Base-by-base conservation (phyloP, 2,888 invertebrate species). In the Empis livida region DNA sequence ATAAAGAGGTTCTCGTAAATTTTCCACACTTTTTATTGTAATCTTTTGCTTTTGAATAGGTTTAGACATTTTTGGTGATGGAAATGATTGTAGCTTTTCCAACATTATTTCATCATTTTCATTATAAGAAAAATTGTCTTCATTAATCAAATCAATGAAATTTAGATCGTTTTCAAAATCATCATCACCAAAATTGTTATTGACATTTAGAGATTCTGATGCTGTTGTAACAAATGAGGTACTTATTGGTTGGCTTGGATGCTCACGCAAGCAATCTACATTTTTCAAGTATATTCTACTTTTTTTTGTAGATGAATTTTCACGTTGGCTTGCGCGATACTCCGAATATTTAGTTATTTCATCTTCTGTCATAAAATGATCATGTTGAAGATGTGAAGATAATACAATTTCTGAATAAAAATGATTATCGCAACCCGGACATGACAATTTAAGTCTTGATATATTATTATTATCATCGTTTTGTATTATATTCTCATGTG, bases 401-500 rank as follows among this genome's bases (percentile, higher is more conserved):
- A 84, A 63, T 1, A 79, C 77, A 56, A 78, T 74, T 56, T 75
- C 74, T 10, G 76, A 74, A 56, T 76, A 78, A 58, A 83, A 83
- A 3, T 77, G 64, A 59, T 81, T 80, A 1, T 72, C 63, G 59
- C 83, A 84, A 10, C 81, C 83, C 13, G 82, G 82, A 57, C 84
- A 84, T 53, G 71, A 71, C 9, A 80, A 70, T 50, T 75, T 73
- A 1, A 23, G n/a, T 10, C 43, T 27, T 43, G 51, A 23, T 54
- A 55, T 13, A 46, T 73, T 68, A 54, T 38, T 14, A 20, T 49
- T 45, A 44, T 5, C 41, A n/a, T n/a, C n/a, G n/a, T 11, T 20
- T 40, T 32, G 37, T 27, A 10, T 40, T 20, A 15, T 14, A 16
- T 20, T 38, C 9, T 43, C 9, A 47, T 52, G 54, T 17, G 13